Evolutionary conservation across 2,888 invertebrate genomes (phyloP).

Genomic region (Agrenia bidenticulata): DNA sequence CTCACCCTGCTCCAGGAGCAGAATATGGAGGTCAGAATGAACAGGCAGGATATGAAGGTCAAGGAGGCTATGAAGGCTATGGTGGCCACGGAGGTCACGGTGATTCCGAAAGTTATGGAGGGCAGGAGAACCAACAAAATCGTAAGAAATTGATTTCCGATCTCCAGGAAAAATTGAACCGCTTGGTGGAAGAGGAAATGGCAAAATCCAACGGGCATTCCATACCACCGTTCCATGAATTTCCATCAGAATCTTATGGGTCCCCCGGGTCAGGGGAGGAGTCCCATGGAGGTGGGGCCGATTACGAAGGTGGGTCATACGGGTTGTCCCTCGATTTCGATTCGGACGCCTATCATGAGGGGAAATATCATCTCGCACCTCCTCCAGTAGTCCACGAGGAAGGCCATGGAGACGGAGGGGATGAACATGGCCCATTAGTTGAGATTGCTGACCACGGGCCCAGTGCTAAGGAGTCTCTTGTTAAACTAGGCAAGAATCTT

Average conservation of each 20-base stretch:
- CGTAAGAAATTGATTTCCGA: background rate
- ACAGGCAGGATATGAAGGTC: too few species aligned
- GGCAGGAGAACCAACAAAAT: too few species aligned
- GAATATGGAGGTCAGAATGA: too few species aligned
- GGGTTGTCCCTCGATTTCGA: too few species aligned
- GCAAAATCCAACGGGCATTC: background rate
- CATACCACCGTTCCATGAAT: background rate
- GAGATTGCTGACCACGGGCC: background rate
- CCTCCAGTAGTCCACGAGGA: background rate
- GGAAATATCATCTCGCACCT: too few species aligned
- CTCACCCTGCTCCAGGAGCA: conserved; percentile 5
- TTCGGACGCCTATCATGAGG: too few species aligned
- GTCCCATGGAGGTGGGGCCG: background rate
- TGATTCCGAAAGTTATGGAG: too few species aligned
- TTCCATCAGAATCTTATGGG: background rate
- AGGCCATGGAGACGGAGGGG: conserved; percentile 6
- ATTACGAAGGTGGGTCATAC: background rate
- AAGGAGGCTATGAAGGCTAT: too few species aligned
- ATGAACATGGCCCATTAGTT: background rate
- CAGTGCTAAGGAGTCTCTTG: background rate
- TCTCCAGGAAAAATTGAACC: background rate
- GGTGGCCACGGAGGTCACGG: too few species aligned
- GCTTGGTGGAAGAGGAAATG: conserved; percentile 11
- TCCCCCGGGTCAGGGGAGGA: background rate
- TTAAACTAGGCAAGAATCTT: conserved; percentile 13